Evolutionary conservation across 1,140 invertebrate species (phyloP), one percentile per base, ranked within the genome.

Genomic region (Diabrotica undecimpunctata): DNA sequence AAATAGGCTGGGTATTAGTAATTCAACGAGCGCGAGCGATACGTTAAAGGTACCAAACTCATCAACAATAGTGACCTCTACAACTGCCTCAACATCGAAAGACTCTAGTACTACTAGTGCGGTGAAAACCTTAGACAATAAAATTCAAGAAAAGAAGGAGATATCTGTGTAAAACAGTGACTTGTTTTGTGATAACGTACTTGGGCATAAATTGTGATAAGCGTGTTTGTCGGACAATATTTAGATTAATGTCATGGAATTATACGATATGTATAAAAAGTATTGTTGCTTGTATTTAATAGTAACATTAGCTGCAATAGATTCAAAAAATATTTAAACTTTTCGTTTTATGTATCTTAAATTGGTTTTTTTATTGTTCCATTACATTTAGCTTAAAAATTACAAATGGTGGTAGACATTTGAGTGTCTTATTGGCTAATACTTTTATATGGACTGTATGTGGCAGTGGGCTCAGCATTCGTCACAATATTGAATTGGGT

Each of bases 1-100:
- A 50, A 74, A 73, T 54, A 62, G 75, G 25, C 11, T 77, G 7
- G 41, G 41, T 10, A 46, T 46, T n/a, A 6, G n/a, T n/a, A 46
- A 46, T n/a, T 25, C 25, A 25, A 25, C 25, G 25, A 25, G n/a
- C n/a, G 39, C 39, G 39, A 46, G 8, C 2, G 41, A 46, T 6
- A 4, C 41, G 41, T 6, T n/a, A 6, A 46, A 46, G n/a, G 25
- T 25, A 25, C 25, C 25, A 25, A 25, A 25, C 25, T 25, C 25
- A 25, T 25, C 25, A 25, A 25, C 25, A 25, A 25, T 25, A 25
- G 25, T 25, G 25, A 25, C 25, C 25, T 60, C 37, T 35, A 61
- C 56, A 9, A 63, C 51, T 7, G 57, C 56, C 11, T 54, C 54
- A 39, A 61, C 36, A 54, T 7, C 64, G 35, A 70, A 66, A 41